phyloP scores from a whole-genome alignment of 2,113 vertebrate species.

The Megaceryle torquata region DNA sequence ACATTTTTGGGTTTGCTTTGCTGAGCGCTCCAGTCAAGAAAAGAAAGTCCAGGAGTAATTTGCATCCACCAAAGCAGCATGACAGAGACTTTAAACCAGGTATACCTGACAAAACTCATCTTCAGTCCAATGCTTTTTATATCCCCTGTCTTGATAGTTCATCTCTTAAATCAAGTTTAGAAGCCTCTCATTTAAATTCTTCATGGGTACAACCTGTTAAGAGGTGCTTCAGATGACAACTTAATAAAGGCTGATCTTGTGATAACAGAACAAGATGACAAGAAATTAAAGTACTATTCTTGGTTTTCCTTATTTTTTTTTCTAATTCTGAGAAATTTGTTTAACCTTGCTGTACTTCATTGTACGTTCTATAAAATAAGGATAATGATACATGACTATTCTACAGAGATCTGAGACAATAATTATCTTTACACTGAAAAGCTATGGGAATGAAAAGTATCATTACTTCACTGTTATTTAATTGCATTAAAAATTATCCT shows the following conservation, averaged over 20 bases:
- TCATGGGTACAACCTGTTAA: conserved; percentile 6
- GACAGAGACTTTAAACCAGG: neutral
- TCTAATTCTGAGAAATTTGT: neutral
- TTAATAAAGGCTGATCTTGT: conserved; percentile 46
- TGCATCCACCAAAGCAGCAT: neutral
- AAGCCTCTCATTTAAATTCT: conserved; percentile 25
- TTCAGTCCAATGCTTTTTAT: neutral
- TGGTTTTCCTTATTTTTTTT: conserved; percentile 4
- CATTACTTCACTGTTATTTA: conserved; percentile 27
- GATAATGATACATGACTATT: conserved; percentile 6
- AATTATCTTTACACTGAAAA: conserved; percentile 32
- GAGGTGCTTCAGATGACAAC: conserved; percentile 39
- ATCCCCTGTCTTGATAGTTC: neutral
- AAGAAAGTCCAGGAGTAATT: neutral
- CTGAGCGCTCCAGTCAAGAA: neutral
- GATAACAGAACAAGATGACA: conserved; percentile 43
- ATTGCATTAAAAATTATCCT: conserved; percentile 17
- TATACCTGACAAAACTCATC: neutral
- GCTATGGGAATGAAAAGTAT: conserved; percentile 27
- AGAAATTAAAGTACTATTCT: conserved; percentile 43
- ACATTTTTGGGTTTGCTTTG: neutral
- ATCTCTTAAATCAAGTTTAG: neutral
- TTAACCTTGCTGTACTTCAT: conserved; percentile 27
- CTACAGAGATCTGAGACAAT: conserved; percentile 21
- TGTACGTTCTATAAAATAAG: neutral